Base-by-base conservation (phyloP, 2,797 vertebrate species). In the Loris lydekkerianus region DNA sequence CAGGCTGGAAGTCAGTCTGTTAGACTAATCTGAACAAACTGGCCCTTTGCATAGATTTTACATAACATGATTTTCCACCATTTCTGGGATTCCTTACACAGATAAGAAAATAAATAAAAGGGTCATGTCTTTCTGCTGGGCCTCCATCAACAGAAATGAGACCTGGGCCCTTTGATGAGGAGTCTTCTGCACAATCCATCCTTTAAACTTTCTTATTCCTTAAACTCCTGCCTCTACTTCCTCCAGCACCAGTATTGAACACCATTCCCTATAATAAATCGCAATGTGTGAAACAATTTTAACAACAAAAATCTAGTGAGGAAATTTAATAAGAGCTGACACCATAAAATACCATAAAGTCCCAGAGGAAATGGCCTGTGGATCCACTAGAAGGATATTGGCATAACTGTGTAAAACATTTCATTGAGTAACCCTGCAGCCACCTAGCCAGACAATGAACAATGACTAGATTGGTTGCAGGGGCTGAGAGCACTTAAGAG, bases 311-410 rank as follows among this genome's bases (percentile, higher is more conserved):
- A 82, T 88, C 84, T 49, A 89, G 61, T 43, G 40, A 73, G 58
- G 67, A 91, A 93, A 96, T 91, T 85, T 83, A 90, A 15, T 70
- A 72, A 87, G 37, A 90, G 21, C 49, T 60, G 89, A 90, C 34
- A 76, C n/a, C 49, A 73, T 72, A 61, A 81, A 87, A 53, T 25
- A 75, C 61, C 49, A 56, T 27, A 89, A 75, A 75, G 70, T 70
- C 89, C 69, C 49, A 40, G 6, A 67, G 43, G 87, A 76, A 94
- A 94, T 23, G 34, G 25, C 34, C 58, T 25, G 20, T 46, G 78
- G 69, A 78, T 94, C 90, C 86, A 82, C 93, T 89, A 91, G 69
- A 63, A 72, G 43, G 60, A 60, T 91, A 96, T 70, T 72, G 86
- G 73, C 34, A 83, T 87, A 84, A 75, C 31, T 43, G 86, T 83